Base-by-base conservation (phyloP, 1,140 invertebrate species). In the Pseudomyrmex flavicornis region DNA sequence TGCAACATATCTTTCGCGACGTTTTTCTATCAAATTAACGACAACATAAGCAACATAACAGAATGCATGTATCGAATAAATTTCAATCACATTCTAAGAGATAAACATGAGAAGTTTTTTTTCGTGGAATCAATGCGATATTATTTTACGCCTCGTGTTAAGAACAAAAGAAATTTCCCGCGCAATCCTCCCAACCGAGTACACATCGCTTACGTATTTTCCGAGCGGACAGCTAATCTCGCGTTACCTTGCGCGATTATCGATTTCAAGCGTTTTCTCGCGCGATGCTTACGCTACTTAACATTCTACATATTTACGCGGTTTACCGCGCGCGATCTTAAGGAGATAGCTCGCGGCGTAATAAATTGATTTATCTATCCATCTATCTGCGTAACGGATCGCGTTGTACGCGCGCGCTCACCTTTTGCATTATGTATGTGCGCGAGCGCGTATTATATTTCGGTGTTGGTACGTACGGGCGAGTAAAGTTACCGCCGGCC, bases 331-430 rank as follows among this genome's bases (percentile, higher is more conserved):
- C 66, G 66, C 76, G 66, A 80, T 80, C 54, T 35, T 20, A 68
- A 59, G n/a, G 54, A 80, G 44, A 72, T 72, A 80, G 48, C 76
- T 80, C 66, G 44, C 65, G n/a, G 76, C 44, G 66, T 80, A 80
- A 80, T 80, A 80, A 80, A 80, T 80, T 72, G 76, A 80, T 80
- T 80, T 80, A 80, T 80, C 76, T 80, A 61, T 80, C 56, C 76
- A 72, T 80, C 76, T 80, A 80, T 80, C 76, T 80, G 35, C 58
- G 56, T 72, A 80, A 48, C 76, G 76, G 44, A 62, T 80, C 76
- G 66, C n/a, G 58, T 52, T 35, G 46, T 17, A 26, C 76, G 54
- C 65, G 76, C 65, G 52, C 76, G 76, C 66, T 80, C 66, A 80
- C 76, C 76, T 80, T 80, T 80, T 80, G 76, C 76, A 80, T 80